Base-by-base conservation (phyloP, 2,888 invertebrate species). In the Rotaria sp. region DNA sequence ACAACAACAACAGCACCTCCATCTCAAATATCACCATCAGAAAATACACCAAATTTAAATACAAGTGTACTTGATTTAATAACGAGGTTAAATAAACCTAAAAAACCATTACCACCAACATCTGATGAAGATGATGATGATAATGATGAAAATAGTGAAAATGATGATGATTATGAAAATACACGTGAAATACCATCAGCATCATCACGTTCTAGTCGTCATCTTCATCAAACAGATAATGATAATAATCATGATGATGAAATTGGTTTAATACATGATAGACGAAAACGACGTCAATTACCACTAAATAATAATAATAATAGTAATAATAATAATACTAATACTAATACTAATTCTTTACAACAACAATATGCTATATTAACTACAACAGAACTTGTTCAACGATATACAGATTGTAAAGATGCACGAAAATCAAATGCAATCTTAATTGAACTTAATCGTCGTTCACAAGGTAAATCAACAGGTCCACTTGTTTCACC, bases 381-480 rank as follows among this genome's bases (percentile, higher is more conserved):
- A 10, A 45, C 45, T 26, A 80, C 80, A 41, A 45, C 45, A n/a
- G 80, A 80, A 38, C 45, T 80, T 13, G 41, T 80, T 45, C 80
- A 45, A 8, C 41, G 80, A 26, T 45, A 80, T 80, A 80, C 24
- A 13, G 80, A 80, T n/a, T 80, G 80, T 80, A 80, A 80, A 80
- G 80, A 80, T 80, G 24, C 41, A 80, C 41, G 80, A 45, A 80
- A 41, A 35, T 80, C 80, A 18, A 80, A n/a, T 45, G 45, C n/a
- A 45, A 80, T 80, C n/a, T n/a, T 80, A n/a, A 41, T 7, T 45
- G 80, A 80, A 80, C n/a, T 80, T 10, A 80, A 80, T 45, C 41
- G 45, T n/a, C 80, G 80, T 80, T 41, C 80, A n/a, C 80, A 80
- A 45, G 80, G 80, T 13, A 80, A 80, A 80, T 80, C 80, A 80